A percentile compares a stretch with the other conserved stretches of the same genome.
Evolutionary conservation across 2,113 vertebrate genomes (phyloP).

Genomic region (Burhinus bistriatus): DNA sequence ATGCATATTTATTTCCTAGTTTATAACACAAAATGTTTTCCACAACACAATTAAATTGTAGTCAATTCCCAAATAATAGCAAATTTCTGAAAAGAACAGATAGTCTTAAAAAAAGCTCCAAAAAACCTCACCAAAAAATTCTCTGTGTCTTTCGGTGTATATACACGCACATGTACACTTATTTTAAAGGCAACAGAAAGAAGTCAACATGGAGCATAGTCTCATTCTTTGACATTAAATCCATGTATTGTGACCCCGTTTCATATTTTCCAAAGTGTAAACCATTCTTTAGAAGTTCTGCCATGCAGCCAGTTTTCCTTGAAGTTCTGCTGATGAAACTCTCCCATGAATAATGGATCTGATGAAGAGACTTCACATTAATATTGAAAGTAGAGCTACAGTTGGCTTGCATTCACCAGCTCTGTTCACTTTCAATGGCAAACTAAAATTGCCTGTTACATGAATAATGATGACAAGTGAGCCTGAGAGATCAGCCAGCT

Average conservation of each 20-base stretch:
- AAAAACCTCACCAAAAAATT: neutral
- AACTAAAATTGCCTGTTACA: neutral
- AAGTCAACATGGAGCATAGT: fast-evolving
- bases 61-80: neutral
- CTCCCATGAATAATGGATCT: neutral
- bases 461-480: neutral
- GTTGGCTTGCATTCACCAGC: neutral
- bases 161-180: fast-evolving
- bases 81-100: neutral
- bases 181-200: neutral
- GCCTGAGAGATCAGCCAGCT: neutral
- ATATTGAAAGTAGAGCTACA: neutral
- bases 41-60: neutral
- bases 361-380: neutral
- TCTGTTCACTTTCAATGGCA: neutral
- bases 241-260: neutral
- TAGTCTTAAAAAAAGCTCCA: neutral
- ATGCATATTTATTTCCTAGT: neutral
- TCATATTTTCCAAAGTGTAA: neutral
- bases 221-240: neutral
- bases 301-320: neutral
- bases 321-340: neutral
- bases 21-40: neutral
- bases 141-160: neutral
- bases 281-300: neutral